These are phyloP conservation scores for Styela plicata DNA, from an alignment of 23 tunicate genomes.

Conservation along the genomic window DNA sequence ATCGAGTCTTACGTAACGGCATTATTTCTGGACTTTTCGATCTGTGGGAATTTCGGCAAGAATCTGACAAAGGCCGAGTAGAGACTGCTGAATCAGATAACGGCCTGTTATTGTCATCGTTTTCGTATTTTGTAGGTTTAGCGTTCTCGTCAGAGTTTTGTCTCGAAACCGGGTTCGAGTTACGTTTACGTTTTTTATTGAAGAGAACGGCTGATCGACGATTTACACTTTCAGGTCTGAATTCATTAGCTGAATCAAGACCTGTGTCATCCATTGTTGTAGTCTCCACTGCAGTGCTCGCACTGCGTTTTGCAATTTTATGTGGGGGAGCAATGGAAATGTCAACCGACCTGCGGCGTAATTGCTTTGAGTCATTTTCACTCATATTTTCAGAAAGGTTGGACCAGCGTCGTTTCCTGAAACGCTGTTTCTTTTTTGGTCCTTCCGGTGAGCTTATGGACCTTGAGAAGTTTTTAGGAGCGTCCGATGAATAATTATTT, in stretches of 20 bases:
- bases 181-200: slow-evolving; percentile 48
- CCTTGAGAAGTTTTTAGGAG: background rate
- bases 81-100: slow-evolving; percentile 19
- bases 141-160: slow-evolving; percentile 12
- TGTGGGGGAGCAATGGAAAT: background rate
- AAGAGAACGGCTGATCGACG: slow-evolving; percentile 78
- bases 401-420: slow-evolving; percentile 26
- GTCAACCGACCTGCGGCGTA: background rate
- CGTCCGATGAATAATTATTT: background rate
- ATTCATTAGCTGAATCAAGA: slow-evolving; percentile 16
- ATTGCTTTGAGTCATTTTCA: background rate
- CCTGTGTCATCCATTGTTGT: background rate
- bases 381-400: slow-evolving; percentile 1
- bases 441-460: slow-evolving; percentile 28
- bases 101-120: background rate
- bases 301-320: slow-evolving; percentile 7
- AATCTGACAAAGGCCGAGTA: background rate
- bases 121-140: background rate
- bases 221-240: slow-evolving; percentile 33
- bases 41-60: background rate
- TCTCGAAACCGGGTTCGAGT: slow-evolving; percentile 5
- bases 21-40: background rate
- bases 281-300: background rate
- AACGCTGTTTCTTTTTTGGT: slow-evolving; percentile 25
- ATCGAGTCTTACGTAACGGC: background rate